Conservation (phyloP, 2,888 invertebrate species). For the Pediacus dermestoides region DNA sequence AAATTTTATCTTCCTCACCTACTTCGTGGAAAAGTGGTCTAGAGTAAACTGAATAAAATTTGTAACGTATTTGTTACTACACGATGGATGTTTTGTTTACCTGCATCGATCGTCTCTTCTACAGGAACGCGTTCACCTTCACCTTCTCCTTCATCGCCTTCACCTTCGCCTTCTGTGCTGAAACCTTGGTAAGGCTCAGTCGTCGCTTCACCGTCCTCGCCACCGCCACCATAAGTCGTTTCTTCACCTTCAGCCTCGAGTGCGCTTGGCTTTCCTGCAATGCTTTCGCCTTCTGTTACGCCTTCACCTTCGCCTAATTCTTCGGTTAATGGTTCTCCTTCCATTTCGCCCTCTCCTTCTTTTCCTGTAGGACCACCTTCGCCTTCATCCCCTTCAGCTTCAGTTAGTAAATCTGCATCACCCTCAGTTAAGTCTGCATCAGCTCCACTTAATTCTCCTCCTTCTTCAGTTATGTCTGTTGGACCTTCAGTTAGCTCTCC, state of each 20-base stretch:
- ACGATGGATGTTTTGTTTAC: no score
- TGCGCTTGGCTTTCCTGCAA: conserved; percentile 6
- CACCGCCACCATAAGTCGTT: background rate
- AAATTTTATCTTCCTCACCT: conserved; percentile 1
- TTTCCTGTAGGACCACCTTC: conserved; percentile 8
- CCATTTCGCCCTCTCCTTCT: conserved; percentile 14
- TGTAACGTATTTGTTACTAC: no score
- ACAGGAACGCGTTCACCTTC: conserved; percentile 6
- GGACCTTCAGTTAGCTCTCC: conserved; percentile 7
- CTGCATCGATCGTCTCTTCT: background rate
- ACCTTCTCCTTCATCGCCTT: conserved; percentile 7
- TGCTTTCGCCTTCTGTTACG: conserved; percentile 10
- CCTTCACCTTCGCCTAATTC: conserved; percentile 14
- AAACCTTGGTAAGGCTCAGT: background rate
- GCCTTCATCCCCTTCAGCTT: conserved; percentile 8
- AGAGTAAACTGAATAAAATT: no score
- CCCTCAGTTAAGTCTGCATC: conserved; percentile 10
- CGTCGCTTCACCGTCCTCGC: background rate
- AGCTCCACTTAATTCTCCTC: conserved; percentile 5
- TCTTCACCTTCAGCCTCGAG: conserved; percentile 7
- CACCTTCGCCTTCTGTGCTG: background rate
- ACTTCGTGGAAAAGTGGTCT: no score
- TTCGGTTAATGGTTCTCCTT: conserved; percentile 13
- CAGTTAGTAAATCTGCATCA: conserved; percentile 5
- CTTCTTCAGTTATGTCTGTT: no score